A percentile compares a stretch with the other conserved stretches of the same genome.
Evolutionary conservation across 2,888 invertebrate genomes (phyloP).

Genomic region (Trilocha varians): DNA sequence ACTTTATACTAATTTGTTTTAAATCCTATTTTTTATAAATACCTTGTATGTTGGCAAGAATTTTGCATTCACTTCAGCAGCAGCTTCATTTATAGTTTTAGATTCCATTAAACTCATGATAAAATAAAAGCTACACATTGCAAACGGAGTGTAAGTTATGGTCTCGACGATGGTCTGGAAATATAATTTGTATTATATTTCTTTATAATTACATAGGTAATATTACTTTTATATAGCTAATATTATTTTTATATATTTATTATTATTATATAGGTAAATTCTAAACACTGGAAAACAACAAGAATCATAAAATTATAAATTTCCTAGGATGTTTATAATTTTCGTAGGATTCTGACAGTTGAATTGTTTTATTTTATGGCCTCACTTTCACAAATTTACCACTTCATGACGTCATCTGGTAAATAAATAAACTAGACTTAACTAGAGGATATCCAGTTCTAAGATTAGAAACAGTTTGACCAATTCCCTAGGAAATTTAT

Average conservation of each 20-base stretch:
- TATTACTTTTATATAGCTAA: neutral
- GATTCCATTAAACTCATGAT: constrained; percentile 83
- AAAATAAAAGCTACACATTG: constrained; percentile 84
- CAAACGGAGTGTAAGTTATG: constrained; percentile 82
- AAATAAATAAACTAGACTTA: too few relatives aligned
- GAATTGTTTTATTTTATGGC: too few relatives aligned
- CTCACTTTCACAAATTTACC: too few relatives aligned
- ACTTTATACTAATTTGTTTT: neutral
- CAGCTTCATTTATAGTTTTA: constrained; percentile 75
- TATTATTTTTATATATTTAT: neutral
- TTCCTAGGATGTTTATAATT: too few relatives aligned
- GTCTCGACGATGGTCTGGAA: constrained; percentile 82
- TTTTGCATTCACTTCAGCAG: constrained; percentile 79
- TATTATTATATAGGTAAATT: too few relatives aligned
- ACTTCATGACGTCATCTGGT: too few relatives aligned
- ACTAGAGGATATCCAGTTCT: too few relatives aligned
- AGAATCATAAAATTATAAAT: too few relatives aligned
- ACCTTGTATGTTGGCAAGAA: constrained; percentile 84
- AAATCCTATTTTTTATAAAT: constrained; percentile 10
- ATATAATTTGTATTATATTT: constrained; percentile 2
- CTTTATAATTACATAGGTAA: neutral
- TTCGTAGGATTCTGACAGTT: too few relatives aligned
- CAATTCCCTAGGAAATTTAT: too few relatives aligned
- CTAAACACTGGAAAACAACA: too few relatives aligned
- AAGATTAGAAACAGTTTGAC: too few relatives aligned